These are phyloP conservation scores for Chloropsis hardwickii DNA, from an alignment of 2,113 vertebrate species.

Conservation along the genomic window DNA sequence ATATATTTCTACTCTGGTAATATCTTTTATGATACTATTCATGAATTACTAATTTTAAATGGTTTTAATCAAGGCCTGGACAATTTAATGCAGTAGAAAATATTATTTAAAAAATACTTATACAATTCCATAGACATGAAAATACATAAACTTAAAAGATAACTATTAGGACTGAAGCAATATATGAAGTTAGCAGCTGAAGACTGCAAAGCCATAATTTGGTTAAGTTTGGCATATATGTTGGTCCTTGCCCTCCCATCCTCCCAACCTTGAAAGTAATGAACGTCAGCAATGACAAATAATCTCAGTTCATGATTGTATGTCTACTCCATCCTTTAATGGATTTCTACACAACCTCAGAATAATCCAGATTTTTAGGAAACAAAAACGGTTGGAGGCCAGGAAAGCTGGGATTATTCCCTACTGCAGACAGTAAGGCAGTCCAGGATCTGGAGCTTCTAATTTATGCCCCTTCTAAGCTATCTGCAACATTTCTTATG, in stretches of 20 bases:
- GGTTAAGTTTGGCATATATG: background rate
- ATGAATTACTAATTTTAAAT: background rate
- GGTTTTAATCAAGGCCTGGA: background rate
- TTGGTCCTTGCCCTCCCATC: background rate
- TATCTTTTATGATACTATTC: background rate
- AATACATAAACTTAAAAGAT: background rate
- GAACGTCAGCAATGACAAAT: background rate
- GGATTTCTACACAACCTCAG: background rate
- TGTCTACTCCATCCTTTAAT: background rate
- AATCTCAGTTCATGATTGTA: background rate
- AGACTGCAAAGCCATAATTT: background rate
- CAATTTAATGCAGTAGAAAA: background rate
- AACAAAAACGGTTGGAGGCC: background rate
- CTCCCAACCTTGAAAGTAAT: background rate
- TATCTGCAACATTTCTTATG: background rate
- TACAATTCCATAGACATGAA: background rate
- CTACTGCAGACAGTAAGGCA: background rate
- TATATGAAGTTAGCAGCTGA: background rate
- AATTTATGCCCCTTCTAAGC: background rate
- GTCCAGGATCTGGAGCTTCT: background rate
- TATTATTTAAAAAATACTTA: background rate
- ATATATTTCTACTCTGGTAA: background rate
- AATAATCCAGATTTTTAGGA: background rate
- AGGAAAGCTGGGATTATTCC: background rate
- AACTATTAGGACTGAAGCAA: background rate